Evolutionary conservation across 2,888 invertebrate species (phyloP), one percentile per base, ranked within the genome.

Genomic region (Pheosia tremula): DNA sequence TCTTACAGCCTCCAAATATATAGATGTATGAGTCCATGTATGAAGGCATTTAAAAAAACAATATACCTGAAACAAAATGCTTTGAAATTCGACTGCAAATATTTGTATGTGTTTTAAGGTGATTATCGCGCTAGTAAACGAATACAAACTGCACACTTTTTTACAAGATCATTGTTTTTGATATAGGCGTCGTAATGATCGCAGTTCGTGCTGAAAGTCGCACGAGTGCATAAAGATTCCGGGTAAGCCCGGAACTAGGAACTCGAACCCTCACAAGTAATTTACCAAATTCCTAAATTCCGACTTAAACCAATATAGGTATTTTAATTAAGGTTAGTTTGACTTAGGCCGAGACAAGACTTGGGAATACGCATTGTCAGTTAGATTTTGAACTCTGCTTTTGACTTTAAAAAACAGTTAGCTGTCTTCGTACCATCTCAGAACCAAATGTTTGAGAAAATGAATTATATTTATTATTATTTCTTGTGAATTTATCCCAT

Each of bases 241-340:
- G 24, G 56, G 41, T 41, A 56, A 11, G 7, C 41, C 13, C 6
- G 41, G 13, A 39, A 41, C 41, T 11, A 13, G 56, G 41, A 56
- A 56, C 41, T 41, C 37, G 56, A 13, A 41, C 53, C 37, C 56
- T 38, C 36, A 41, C 56, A 56, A 56, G 56, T 56, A 41, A 41
- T 56, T 56, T 41, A 56, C 56, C 41, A 24, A 41, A 56, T 56
- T 41, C 55, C 55, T n/a, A n/a, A 55, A 55, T 10, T n/a, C 54
- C 39, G 37, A 24, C 54, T 54, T 38, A 37, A 54, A 13, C 54
- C 11, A 54, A 38, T 38, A 41, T 56, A 8, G 56, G 37, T 41
- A 56, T 56, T 56, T 56, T 56, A 56, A 56, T 56, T 56, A 56
- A 56, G 13, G 13, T 56, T 8, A 38, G 54, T 38, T 54, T 7